Conservation (phyloP, 2,113 vertebrate genomes). For the Cygnus atratus region DNA sequence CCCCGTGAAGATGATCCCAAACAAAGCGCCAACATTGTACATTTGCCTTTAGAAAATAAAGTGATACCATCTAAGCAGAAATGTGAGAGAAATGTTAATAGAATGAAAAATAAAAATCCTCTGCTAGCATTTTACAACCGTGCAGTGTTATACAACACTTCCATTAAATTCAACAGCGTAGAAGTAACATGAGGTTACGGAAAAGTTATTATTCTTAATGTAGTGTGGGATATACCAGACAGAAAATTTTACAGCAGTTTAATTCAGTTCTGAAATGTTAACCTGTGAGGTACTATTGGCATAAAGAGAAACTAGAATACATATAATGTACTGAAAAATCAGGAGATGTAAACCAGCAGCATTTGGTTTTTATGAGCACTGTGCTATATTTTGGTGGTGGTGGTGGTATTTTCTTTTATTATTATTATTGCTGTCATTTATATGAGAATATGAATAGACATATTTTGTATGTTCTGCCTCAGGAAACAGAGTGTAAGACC, state of each 20-base stretch:
- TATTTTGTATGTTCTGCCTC: background rate
- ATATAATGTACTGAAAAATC: background rate
- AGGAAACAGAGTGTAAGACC: background rate
- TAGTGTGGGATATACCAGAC: background rate
- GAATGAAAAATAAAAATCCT: background rate
- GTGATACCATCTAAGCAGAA: background rate
- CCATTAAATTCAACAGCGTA: background rate
- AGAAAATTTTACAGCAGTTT: background rate
- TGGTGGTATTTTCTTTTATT: background rate
- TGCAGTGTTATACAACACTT: background rate
- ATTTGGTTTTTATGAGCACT: background rate
- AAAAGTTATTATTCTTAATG: background rate
- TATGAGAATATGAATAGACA: background rate
- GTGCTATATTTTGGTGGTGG: background rate
- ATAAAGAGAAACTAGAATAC: background rate
- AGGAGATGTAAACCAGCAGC: background rate
- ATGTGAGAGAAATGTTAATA: background rate
- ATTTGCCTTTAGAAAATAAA: background rate
- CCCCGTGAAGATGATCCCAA: background rate
- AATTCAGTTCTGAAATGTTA: background rate
- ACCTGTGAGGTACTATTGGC: background rate
- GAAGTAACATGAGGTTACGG: background rate
- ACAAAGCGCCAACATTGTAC: background rate
- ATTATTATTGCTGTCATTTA: background rate
- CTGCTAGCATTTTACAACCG: background rate